A percentile compares a stretch with the other conserved stretches of the same genome.
Evolutionary conservation across 1,140 invertebrate species (phyloP).

Genomic region (Cotesia typhae): DNA sequence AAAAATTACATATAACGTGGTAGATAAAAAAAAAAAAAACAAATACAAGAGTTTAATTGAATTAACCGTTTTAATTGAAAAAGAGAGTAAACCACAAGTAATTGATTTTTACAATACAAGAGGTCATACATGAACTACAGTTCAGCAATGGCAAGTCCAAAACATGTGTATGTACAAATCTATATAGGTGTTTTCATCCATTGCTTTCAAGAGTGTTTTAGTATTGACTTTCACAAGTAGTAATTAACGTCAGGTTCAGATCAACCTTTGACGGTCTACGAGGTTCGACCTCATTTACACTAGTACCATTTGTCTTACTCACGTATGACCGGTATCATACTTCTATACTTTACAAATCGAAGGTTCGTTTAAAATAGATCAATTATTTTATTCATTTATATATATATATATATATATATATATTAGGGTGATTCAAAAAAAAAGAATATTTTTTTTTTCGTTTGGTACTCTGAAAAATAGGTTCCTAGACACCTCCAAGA

Average conservation of each 20-base stretch:
- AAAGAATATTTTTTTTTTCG: too few species aligned
- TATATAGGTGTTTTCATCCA: not conserved
- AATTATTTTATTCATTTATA: too few species aligned
- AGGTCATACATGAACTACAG: not conserved
- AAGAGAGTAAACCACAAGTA: slow-evolving; percentile 1
- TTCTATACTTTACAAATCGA: not conserved
- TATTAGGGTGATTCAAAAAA: too few species aligned
- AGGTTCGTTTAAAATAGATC: not conserved
- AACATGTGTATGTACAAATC: not conserved
- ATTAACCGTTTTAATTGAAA: too few species aligned
- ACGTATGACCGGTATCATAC: not conserved
- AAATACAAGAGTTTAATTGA: not conserved
- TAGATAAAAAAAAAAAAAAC: not conserved
- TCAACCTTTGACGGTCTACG: not conserved
- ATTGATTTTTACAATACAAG: slow-evolving; percentile 1
- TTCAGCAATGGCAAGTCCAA: not conserved
- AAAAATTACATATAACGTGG: too few species aligned
- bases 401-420: too few species aligned
- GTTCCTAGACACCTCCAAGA: too few species aligned
- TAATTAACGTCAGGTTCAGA: slow-evolving; percentile 6
- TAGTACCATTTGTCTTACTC: slow-evolving; percentile 1
- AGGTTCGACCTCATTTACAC: slow-evolving; percentile 7
- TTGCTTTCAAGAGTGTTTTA: slow-evolving; percentile 1
- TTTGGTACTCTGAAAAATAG: too few species aligned
- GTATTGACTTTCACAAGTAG: slow-evolving; percentile 13